Evolutionary conservation across 2,113 vertebrate species (phyloP).

Genomic region (Promerops cafer): DNA sequence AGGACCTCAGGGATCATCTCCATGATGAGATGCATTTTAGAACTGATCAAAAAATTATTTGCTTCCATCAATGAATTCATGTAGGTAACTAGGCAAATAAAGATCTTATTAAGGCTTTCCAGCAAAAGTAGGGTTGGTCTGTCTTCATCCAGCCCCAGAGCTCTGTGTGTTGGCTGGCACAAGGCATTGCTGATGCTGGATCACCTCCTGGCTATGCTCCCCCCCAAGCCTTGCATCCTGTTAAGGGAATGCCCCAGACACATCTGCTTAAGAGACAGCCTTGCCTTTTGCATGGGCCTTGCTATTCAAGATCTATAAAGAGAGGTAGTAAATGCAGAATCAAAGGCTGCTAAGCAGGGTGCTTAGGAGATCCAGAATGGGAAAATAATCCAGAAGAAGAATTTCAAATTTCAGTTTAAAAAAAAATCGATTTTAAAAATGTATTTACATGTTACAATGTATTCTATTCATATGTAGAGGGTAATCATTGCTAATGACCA

Average conservation of each 20-base stretch:
- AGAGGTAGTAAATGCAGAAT: neutral
- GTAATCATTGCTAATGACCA: neutral
- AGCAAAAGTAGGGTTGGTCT: neutral
- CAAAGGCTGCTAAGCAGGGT: neutral
- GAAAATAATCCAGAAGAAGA: neutral
- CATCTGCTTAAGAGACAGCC: neutral
- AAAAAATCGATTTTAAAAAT: neutral
- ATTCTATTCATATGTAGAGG: neutral
- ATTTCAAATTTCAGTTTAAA: neutral
- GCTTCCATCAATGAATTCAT: neutral
- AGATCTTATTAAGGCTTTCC: neutral
- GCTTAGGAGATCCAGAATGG: neutral
- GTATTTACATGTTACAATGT: neutral
- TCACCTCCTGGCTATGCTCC: neutral
- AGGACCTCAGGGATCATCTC: neutral
- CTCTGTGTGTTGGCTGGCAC: neutral
- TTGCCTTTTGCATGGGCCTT: neutral
- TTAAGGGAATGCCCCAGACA: neutral
- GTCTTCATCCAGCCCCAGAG: neutral
- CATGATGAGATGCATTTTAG: neutral
- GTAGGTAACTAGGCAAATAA: neutral
- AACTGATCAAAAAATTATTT: neutral
- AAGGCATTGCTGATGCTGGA: neutral
- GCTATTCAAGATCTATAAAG: neutral
- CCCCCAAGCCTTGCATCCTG: neutral